Evolutionary conservation across 2,113 vertebrate genomes (phyloP).

Genomic region (Hippopotamus amphibius): DNA sequence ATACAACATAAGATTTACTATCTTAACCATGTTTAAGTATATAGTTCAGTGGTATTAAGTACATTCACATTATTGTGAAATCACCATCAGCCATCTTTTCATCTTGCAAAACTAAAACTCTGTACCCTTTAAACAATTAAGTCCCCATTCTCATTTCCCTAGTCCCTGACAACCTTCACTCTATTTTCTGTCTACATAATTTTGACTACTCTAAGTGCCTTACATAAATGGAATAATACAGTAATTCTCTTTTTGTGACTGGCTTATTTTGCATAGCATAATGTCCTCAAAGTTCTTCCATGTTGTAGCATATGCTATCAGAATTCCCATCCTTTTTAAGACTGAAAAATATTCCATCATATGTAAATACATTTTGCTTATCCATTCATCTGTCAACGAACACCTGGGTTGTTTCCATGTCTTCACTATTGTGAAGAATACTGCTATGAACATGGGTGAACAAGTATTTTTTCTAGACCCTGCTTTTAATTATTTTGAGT

Average conservation of each 20-base stretch:
- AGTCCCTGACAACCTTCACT: not conserved
- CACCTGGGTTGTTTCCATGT: not conserved
- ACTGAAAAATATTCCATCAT: not conserved
- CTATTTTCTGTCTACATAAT: not conserved
- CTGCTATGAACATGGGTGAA: not conserved
- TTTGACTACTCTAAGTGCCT: not conserved
- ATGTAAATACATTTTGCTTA: not conserved
- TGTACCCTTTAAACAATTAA: not conserved
- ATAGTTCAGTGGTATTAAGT: not conserved
- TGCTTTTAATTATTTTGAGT: not conserved
- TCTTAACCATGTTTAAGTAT: not conserved
- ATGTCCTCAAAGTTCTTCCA: not conserved
- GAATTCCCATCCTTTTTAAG: constrained; percentile 11
- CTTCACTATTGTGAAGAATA: not conserved
- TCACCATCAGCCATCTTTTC: not conserved
- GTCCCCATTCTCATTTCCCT: not conserved
- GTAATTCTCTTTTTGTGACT: not conserved
- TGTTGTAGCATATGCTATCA: not conserved
- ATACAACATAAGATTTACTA: not conserved
- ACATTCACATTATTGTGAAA: not conserved
- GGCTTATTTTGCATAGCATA: not conserved
- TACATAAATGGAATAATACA: not conserved
- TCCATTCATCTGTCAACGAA: not conserved
- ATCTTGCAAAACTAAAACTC: not conserved
- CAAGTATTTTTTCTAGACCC: not conserved